Percentiles rank a stretch among this genome's conserved stretches.
Evolutionary conservation across 2,888 invertebrate genomes (phyloP).

Genomic region (Drosophila suboccidentalis): DNA sequence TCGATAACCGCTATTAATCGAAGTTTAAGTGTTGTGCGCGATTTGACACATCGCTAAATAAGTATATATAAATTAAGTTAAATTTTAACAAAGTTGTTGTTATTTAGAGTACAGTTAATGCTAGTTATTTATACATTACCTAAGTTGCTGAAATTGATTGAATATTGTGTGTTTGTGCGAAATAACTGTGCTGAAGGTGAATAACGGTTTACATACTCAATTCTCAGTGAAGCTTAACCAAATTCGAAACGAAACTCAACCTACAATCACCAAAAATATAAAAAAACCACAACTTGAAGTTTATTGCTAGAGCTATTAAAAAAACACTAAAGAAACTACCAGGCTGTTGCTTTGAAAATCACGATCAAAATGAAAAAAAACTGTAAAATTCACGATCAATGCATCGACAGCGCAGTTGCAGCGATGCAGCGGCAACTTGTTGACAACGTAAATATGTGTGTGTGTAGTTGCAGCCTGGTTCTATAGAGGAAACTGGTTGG

Average conservation of each 20-base stretch:
- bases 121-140: conserved; percentile 4
- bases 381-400: conserved; percentile 72
- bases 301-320: conserved; percentile 76
- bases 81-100: background rate
- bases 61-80: background rate
- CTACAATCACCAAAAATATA: conserved; percentile 46
- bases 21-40: background rate
- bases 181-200: conserved; percentile 54
- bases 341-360: conserved; percentile 65
- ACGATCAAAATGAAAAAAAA: conserved; percentile 72
- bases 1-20: too few relatives aligned
- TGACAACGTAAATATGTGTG: conserved; percentile 1
- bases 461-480: background rate
- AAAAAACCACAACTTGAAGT: conserved; percentile 65
- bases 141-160: conserved; percentile 7
- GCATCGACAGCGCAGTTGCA: conserved; percentile 38
- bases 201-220: conserved; percentile 42
- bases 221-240: conserved; percentile 44
- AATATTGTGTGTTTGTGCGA: conserved; percentile 18
- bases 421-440: conserved; percentile 28
- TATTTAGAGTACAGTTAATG: conserved; percentile 1
- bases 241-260: conserved; percentile 40
- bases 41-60: background rate
- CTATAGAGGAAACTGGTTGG: conserved; percentile 44
- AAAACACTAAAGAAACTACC: conserved; percentile 37